Conservation (phyloP, 2,888 invertebrate species). For the Alentia gelatinosa region DNA sequence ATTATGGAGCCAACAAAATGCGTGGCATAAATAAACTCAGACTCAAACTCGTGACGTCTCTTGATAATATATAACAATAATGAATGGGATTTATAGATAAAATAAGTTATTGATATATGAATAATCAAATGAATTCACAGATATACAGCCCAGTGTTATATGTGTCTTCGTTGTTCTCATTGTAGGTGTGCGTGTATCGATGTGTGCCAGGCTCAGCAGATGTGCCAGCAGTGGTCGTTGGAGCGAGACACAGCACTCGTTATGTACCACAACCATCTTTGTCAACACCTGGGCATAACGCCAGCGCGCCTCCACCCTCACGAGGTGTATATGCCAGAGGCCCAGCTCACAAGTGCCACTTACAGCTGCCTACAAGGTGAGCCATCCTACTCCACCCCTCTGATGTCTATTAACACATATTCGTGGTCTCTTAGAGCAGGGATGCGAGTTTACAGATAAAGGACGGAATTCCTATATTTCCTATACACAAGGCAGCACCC, state of each 20-base stretch:
- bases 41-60: no score
- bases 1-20: no score
- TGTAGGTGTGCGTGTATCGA: slow-evolving; percentile 77
- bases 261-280: slow-evolving; percentile 73
- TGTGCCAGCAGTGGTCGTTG: slow-evolving; percentile 76
- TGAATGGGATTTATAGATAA: neutral
- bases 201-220: slow-evolving; percentile 74
- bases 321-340: slow-evolving; percentile 74
- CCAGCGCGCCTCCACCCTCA: slow-evolving; percentile 78
- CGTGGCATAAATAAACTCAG: no score
- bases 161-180: neutral
- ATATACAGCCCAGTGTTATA: neutral
- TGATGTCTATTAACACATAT: no score
- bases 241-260: slow-evolving; percentile 78
- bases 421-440: no score
- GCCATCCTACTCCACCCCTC: no score
- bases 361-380: slow-evolving; percentile 76
- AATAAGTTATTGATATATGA: neutral
- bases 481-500: no score
- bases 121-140: no score
- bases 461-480: no score
- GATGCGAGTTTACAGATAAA: no score
- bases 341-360: slow-evolving; percentile 70
- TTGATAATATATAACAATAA: no score
- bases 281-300: slow-evolving; percentile 74